phyloP scores from a whole-genome alignment of 2,888 invertebrate genomes.

The Thymelicus lineola region DNA sequence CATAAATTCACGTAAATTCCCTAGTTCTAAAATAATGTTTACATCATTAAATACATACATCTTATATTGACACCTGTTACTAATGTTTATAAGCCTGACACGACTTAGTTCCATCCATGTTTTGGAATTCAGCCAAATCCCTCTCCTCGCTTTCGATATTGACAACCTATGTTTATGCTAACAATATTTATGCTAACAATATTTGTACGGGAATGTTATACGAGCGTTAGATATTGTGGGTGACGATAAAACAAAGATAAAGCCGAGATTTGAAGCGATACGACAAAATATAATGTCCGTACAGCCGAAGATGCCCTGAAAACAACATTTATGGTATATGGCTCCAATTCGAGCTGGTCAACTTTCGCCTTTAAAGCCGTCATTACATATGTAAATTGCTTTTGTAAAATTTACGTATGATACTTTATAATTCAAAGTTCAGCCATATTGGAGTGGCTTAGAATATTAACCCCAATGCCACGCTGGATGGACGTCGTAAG shows the following conservation, averaged over 20 bases:
- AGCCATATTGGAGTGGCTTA: too few species aligned
- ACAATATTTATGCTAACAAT: constrained; percentile 4
- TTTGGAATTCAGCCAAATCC: constrained; percentile 3
- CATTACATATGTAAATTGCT: too few species aligned
- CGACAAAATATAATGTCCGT: constrained; percentile 25
- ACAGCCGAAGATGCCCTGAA: constrained; percentile 34
- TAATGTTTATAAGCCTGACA: not conserved
- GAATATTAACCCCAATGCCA: too few species aligned
- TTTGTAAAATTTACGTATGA: too few species aligned
- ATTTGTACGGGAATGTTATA: constrained; percentile 7
- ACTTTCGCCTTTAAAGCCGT: constrained; percentile 61
- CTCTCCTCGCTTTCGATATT: not conserved
- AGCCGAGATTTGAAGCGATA: constrained; percentile 21
- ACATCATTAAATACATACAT: too few species aligned
- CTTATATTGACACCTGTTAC: constrained; percentile 3
- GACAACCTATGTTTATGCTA: not conserved
- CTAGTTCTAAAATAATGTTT: too few species aligned
- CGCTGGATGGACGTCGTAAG: too few species aligned
- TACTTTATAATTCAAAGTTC: too few species aligned
- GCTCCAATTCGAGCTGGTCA: constrained; percentile 66
- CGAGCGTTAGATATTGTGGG: not conserved
- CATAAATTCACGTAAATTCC: too few species aligned
- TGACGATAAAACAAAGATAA: constrained; percentile 19
- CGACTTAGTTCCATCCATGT: not conserved
- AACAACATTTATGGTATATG: constrained; percentile 67